phyloP scores from a whole-genome alignment of 2,113 vertebrate species.

The Antechinus flavipes region DNA sequence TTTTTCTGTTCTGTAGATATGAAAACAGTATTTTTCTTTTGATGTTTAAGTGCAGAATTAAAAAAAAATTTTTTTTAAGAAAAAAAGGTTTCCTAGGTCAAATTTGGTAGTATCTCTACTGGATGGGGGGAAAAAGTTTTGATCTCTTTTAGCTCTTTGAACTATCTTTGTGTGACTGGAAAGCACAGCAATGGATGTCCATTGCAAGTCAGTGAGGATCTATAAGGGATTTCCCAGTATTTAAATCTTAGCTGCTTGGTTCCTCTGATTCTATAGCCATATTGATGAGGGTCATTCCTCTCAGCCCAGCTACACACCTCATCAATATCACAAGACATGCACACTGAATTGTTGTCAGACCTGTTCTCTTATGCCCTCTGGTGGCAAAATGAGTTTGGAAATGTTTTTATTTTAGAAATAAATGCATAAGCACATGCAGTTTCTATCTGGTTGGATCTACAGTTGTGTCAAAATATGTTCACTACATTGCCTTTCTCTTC shows the following conservation, averaged over 20 bases:
- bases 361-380: constrained; percentile 61
- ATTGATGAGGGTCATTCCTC: no score
- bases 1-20: no score
- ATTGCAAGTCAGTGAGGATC: not conserved
- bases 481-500: not conserved
- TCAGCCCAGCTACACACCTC: no score
- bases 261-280: not conserved
- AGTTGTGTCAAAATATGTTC: not conserved
- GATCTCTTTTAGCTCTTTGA: not conserved
- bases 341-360: not conserved
- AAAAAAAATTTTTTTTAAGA: not conserved
- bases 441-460: not conserved
- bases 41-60: not conserved
- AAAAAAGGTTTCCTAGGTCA: not conserved
- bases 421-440: not conserved
- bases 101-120: not conserved
- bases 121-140: not conserved
- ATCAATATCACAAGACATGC: not conserved
- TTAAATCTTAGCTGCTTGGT: not conserved
- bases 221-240: not conserved
- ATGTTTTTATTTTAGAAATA: not conserved
- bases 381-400: constrained; percentile 26
- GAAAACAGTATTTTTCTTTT: not conserved
- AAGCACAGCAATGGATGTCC: not conserved
- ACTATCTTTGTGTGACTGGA: no score